A percentile compares a stretch with the other conserved stretches of the same genome.
phyloP scores from a whole-genome alignment of 1,140 invertebrate species.

The Helicoverpa armigera region DNA sequence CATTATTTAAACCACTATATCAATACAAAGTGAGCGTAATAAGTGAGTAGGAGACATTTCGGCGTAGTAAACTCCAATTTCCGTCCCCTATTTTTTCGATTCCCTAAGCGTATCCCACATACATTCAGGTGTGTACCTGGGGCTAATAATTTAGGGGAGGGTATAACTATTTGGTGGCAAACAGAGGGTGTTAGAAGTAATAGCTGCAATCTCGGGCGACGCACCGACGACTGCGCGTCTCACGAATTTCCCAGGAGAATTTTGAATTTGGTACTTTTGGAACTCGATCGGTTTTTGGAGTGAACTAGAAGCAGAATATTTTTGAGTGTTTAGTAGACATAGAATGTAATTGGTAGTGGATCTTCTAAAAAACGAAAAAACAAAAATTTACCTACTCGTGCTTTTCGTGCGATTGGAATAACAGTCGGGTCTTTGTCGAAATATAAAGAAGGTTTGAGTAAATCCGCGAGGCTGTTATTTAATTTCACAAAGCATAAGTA shows the following conservation, averaged over 20 bases:
- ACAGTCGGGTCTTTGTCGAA: too few species aligned
- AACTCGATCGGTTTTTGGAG: slow-evolving; percentile 36
- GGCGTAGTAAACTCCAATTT: slow-evolving; percentile 66
- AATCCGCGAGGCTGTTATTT: too few species aligned
- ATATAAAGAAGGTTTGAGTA: too few species aligned
- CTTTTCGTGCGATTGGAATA: too few species aligned
- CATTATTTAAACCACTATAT: slow-evolving; percentile 16
- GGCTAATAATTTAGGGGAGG: slow-evolving; percentile 68
- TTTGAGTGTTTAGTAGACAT: too few species aligned
- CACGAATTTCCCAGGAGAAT: slow-evolving; percentile 71
- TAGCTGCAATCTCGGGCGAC: slow-evolving; percentile 72
- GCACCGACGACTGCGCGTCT: slow-evolving; percentile 61
- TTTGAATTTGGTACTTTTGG: slow-evolving; percentile 55
- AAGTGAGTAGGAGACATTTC: slow-evolving; percentile 38
- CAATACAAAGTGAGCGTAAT: slow-evolving; percentile 39
- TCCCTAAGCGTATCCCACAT: slow-evolving; percentile 57
- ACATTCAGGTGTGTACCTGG: slow-evolving; percentile 62
- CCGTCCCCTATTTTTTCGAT: slow-evolving; percentile 64
- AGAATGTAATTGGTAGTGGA: too few species aligned
- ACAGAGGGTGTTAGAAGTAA: slow-evolving; percentile 74
- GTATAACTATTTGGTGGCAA: slow-evolving; percentile 72
- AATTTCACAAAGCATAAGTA: too few species aligned
- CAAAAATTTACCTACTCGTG: too few species aligned
- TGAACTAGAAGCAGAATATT: too few species aligned
- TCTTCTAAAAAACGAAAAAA: too few species aligned